Evolutionary conservation across 2,113 vertebrate species (phyloP).

Genomic region (Engraulis encrasicolus): DNA sequence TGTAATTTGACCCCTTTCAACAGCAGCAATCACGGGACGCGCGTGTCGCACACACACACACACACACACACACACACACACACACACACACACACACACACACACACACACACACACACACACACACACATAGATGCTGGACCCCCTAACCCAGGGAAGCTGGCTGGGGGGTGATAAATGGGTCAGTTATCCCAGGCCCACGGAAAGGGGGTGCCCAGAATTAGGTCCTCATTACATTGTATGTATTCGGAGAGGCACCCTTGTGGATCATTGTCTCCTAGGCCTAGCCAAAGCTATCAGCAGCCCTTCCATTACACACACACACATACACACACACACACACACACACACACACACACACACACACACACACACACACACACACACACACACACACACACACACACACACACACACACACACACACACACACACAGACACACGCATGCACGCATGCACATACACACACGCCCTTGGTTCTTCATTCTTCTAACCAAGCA

Average conservation of each 20-base stretch:
- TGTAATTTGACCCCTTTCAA: slow-evolving; percentile 66
- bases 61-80: neutral
- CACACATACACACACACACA: neutral
- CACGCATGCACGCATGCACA: neutral
- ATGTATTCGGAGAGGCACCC: too few species aligned
- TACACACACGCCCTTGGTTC: neutral
- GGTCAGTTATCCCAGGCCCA: too few species aligned
- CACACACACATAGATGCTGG: neutral
- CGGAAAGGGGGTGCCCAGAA: too few species aligned
- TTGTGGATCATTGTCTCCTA: too few species aligned
- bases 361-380: neutral
- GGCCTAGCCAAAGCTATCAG: too few species aligned
- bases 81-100: neutral
- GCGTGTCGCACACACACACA: neutral
- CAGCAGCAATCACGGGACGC: slow-evolving; percentile 1
- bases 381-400: neutral
- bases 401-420: neutral
- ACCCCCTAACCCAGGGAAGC: neutral
- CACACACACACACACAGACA: neutral
- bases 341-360: neutral
- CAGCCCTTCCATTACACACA: too few species aligned
- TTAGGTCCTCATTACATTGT: too few species aligned
- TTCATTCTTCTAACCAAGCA: too few species aligned
- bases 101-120: neutral
- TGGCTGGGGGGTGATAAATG: too few species aligned